These are phyloP conservation scores for Lepidurus apus DNA, from an alignment of 1,140 invertebrate genomes.

Conservation along the genomic window DNA sequence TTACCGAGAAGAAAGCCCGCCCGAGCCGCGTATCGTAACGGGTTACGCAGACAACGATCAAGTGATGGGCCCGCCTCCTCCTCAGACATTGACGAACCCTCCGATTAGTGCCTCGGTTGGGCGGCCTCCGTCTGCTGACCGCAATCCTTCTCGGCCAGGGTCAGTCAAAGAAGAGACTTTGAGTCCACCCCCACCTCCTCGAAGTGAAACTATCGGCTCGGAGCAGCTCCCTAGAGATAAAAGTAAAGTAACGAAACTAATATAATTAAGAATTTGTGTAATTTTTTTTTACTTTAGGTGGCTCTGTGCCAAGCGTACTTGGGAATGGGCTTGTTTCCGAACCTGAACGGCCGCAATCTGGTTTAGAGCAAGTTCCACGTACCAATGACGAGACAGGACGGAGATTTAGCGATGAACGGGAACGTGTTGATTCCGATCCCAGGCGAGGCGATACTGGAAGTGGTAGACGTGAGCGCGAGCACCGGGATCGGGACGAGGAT, in stretches of 20 bases:
- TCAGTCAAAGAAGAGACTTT: conserved; percentile 32
- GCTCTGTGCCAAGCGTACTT: neutral
- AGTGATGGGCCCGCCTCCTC: neutral
- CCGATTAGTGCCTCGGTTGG: neutral
- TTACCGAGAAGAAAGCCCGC: conserved; percentile 25
- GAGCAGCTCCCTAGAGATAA: conserved; percentile 34
- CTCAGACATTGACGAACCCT: neutral
- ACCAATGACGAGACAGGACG: neutral
- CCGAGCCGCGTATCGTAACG: conserved; percentile 41
- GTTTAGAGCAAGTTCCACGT: neutral
- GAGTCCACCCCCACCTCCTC: conserved; percentile 41
- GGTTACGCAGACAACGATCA: conserved; percentile 39
- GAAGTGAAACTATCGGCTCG: conserved; percentile 42
- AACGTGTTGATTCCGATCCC: neutral
- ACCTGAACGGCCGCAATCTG: neutral
- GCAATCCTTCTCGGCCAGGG: conserved; percentile 16
- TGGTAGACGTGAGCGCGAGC: conserved; percentile 27
- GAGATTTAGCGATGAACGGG: neutral
- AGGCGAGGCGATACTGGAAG: neutral
- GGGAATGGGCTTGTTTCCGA: neutral
- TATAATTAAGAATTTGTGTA: no score
- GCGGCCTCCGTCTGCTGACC: conserved; percentile 17
- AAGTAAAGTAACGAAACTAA: neutral
- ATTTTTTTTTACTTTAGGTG: neutral
- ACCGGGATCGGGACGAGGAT: conserved; percentile 40